phyloP scores from a whole-genome alignment of 1,140 invertebrate genomes.

The Cyclargus thomasi region DNA sequence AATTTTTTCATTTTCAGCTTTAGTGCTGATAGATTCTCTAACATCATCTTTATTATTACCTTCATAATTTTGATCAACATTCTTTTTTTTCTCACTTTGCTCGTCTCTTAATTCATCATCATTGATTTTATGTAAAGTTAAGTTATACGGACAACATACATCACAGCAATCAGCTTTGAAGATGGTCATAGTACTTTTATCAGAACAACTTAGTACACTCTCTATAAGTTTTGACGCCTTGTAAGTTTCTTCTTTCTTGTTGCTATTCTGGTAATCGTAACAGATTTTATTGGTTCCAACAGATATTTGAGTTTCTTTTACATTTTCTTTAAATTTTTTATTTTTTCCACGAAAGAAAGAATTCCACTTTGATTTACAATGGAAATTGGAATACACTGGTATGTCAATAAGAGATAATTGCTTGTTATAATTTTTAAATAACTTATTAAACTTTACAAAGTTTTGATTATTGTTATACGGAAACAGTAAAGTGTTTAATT shows the following conservation, averaged over 20 bases:
- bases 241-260: slow-evolving; percentile 16
- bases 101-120: background rate
- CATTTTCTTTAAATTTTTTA: background rate
- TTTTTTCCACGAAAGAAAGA: background rate
- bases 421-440: background rate
- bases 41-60: background rate
- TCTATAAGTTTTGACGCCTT: slow-evolving; percentile 32
- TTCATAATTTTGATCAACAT: background rate
- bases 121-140: background rate
- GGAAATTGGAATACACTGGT: background rate
- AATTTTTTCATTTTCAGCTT: background rate
- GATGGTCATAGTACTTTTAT: slow-evolving; percentile 49
- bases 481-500: background rate
- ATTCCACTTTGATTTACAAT: background rate
- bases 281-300: background rate
- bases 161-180: slow-evolving; percentile 27
- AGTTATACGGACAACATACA: slow-evolving; percentile 26
- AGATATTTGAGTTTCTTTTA: background rate
- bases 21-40: background rate
- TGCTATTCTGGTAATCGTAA: background rate
- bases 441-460: background rate
- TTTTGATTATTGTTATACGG: background rate
- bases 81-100: background rate
- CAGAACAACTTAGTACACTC: slow-evolving; percentile 42
- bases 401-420: background rate